A percentile compares a stretch with the other conserved stretches of the same genome.
Conservation (phyloP, 64 coral and sea anemone species). For the Pachyseris speciosa region DNA sequence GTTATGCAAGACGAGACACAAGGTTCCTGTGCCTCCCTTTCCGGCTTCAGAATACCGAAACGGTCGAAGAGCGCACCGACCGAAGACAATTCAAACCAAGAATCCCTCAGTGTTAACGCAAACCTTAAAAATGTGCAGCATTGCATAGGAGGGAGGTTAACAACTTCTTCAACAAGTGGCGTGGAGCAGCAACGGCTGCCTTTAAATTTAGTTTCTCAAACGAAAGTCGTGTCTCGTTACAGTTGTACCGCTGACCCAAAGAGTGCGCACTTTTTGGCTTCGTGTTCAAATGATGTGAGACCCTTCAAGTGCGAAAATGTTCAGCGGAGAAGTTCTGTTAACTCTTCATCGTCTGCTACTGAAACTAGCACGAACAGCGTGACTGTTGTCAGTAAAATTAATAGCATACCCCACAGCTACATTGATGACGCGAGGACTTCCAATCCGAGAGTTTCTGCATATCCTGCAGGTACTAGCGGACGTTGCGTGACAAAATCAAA, state of each 20-base stretch:
- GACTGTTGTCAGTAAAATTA: neutral
- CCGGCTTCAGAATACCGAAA: slow-evolving; percentile 27
- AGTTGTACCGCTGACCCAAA: neutral
- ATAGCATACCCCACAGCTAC: neutral
- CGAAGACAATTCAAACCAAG: neutral
- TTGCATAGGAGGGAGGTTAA: neutral
- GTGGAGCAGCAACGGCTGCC: neutral
- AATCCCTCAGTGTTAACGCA: neutral
- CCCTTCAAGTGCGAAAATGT: neutral
- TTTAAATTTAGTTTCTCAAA: neutral
- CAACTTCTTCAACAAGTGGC: neutral
- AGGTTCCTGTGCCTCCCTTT: neutral
- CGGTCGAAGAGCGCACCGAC: neutral
- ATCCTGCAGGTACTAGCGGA: neutral
- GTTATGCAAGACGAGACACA: neutral
- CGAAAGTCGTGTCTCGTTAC: neutral
- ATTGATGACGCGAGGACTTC: neutral
- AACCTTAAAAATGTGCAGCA: neutral
- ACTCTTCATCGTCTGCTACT: neutral
- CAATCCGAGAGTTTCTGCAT: neutral
- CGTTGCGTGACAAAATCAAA: neutral
- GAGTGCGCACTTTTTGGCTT: neutral
- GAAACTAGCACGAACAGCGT: neutral
- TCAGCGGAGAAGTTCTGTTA: neutral
- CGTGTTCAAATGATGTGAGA: neutral